Conservation (phyloP, 2,113 vertebrate genomes). For the Lagopus muta region DNA sequence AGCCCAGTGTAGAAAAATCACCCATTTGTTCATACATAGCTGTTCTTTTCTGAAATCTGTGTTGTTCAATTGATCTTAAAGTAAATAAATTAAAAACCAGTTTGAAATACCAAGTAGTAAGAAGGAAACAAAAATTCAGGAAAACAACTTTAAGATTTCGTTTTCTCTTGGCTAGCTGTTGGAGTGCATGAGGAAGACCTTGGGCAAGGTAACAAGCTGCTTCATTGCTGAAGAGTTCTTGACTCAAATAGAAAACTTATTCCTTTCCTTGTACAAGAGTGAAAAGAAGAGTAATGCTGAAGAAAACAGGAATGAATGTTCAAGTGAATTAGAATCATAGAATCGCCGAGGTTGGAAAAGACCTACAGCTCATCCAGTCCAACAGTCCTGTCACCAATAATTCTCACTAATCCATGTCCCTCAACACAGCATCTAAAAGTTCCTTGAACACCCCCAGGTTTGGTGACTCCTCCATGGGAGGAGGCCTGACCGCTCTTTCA, state of each 20-base stretch:
- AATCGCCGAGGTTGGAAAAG: too few species aligned
- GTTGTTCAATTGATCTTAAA: neutral
- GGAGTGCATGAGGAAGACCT: slow-evolving; percentile 88
- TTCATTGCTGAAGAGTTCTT: slow-evolving; percentile 88
- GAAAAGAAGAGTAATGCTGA: slow-evolving; percentile 64
- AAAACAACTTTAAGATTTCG: neutral
- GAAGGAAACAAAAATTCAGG: neutral
- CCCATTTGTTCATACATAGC: neutral
- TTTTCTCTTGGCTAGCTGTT: slow-evolving; percentile 84
- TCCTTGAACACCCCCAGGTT: too few species aligned
- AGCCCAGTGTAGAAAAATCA: neutral
- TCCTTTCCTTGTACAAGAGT: slow-evolving; percentile 84
- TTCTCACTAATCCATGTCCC: too few species aligned
- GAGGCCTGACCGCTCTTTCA: too few species aligned
- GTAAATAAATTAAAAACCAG: neutral
- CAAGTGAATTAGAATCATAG: neutral
- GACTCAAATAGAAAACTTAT: slow-evolving; percentile 88
- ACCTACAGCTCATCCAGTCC: too few species aligned
- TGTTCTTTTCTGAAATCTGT: neutral
- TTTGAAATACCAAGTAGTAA: neutral
- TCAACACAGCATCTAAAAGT: too few species aligned
- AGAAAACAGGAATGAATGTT: slow-evolving; percentile 32
- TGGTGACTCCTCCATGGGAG: too few species aligned
- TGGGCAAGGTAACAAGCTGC: slow-evolving; percentile 84
- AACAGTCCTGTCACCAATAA: too few species aligned